These are phyloP conservation scores for Anorthoa munda DNA, from an alignment of 2,888 invertebrate species.

Conservation along the genomic window DNA sequence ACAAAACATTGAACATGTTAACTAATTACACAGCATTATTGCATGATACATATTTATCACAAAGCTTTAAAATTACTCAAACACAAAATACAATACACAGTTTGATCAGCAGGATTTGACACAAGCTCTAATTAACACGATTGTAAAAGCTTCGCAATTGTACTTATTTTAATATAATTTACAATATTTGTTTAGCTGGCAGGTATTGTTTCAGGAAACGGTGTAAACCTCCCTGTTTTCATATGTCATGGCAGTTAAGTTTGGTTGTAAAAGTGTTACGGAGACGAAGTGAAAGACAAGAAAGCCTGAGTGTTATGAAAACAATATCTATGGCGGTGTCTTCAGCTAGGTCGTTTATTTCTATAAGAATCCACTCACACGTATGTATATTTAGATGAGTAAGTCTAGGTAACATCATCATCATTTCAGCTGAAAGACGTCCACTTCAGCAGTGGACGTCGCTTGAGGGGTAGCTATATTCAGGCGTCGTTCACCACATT, in stretches of 20 bases:
- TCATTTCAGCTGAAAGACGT: neutral
- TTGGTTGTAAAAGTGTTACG: neutral
- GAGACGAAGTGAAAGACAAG: neutral
- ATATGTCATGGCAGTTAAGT: neutral
- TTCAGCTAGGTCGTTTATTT: neutral
- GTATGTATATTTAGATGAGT: too few species aligned
- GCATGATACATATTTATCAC: neutral
- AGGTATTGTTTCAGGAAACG: neutral
- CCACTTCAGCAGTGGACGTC: too few species aligned
- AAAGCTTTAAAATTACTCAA: slow-evolving; percentile 10
- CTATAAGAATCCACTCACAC: too few species aligned
- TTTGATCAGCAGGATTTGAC: slow-evolving; percentile 14
- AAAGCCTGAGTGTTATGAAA: neutral
- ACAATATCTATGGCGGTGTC: neutral
- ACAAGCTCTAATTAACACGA: slow-evolving; percentile 30
- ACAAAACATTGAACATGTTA: neutral
- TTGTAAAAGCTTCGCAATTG: slow-evolving; percentile 20
- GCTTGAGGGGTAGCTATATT: too few species aligned
- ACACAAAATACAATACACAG: slow-evolving; percentile 22
- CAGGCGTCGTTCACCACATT: too few species aligned
- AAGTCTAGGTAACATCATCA: neutral
- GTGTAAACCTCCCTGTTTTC: neutral
- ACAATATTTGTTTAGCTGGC: slow-evolving; percentile 5
- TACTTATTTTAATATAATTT: slow-evolving; percentile 7
- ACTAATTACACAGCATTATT: neutral